phyloP scores from a whole-genome alignment of 2,113 vertebrate genomes.

The Formicarius rufipectus region DNA sequence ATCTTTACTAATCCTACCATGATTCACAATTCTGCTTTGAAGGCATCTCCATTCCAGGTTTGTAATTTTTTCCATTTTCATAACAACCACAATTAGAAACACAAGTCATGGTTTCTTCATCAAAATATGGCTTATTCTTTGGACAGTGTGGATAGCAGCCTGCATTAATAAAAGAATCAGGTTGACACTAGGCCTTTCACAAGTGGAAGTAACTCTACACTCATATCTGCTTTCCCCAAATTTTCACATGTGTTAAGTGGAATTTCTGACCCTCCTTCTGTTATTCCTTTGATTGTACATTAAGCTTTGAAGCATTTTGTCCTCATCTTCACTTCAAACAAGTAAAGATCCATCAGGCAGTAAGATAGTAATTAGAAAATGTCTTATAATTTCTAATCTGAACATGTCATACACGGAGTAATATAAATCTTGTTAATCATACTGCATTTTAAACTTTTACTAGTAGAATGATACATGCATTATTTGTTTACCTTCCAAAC shows the following conservation, averaged over 20 bases:
- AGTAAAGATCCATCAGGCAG: not conserved
- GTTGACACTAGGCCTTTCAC: not conserved
- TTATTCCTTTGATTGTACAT: not conserved
- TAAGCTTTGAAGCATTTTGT: not conserved
- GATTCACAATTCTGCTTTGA: conserved; percentile 77
- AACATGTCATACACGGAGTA: not conserved
- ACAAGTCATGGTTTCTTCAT: conserved; percentile 89
- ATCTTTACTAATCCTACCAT: conserved; percentile 77
- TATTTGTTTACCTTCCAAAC: conserved; percentile 84
- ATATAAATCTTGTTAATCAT: not conserved
- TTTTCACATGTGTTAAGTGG: not conserved
- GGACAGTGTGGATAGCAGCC: conserved; percentile 94
- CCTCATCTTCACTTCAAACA: not conserved
- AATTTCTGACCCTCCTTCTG: not conserved
- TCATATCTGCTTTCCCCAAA: not conserved
- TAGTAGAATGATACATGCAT: not conserved
- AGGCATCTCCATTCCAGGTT: conserved; percentile 65
- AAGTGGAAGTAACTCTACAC: not conserved
- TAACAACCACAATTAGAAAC: conserved; percentile 83
- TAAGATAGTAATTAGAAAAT: not conserved
- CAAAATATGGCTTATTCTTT: conserved; percentile 79
- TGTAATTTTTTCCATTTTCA: conserved; percentile 76
- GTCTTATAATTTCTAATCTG: not conserved
- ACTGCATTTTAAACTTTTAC: not conserved
- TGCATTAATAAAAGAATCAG: conserved; percentile 17